Percentiles rank a stretch among this genome's conserved stretches.
Evolutionary conservation across 2,797 vertebrate genomes (phyloP).

Genomic region (Sandelia bainsii): DNA sequence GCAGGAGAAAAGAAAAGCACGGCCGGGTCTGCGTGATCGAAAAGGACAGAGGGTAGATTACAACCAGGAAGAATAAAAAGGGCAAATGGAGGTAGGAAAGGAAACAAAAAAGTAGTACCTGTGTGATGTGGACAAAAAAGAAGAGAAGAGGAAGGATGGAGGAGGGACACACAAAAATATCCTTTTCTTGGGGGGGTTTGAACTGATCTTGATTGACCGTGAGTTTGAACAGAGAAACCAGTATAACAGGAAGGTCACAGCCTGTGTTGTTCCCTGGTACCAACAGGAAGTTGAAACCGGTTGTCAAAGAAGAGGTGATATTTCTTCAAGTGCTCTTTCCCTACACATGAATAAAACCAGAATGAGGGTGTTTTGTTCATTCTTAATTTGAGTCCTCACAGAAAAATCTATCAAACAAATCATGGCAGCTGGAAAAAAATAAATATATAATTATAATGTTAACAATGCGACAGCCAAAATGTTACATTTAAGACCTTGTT

Average conservation of each 20-base stretch:
- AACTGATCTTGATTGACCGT: conserved; percentile 18
- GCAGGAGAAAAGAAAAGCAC: conserved; percentile 19
- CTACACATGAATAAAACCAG: too few relatives aligned
- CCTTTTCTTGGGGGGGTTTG: background rate
- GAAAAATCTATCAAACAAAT: background rate
- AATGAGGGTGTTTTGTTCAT: background rate
- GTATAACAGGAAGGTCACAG: conserved; percentile 46
- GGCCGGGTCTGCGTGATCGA: conserved; percentile 48
- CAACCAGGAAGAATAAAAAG: conserved; percentile 49
- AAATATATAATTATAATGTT: too few relatives aligned
- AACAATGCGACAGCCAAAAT: too few relatives aligned
- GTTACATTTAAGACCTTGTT: background rate
- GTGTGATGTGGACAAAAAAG: conserved; percentile 14
- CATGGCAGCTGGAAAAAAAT: background rate
- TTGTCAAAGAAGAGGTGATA: conserved; percentile 17
- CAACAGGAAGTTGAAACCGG: conserved; percentile 41
- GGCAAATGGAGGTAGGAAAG: conserved; percentile 54
- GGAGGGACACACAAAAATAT: conserved; percentile 1
- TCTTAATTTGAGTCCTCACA: background rate
- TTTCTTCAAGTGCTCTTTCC: conserved; percentile 2
- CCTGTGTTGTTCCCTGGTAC: conserved; percentile 8
- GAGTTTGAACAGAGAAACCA: conserved; percentile 36
- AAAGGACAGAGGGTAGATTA: conserved; percentile 35
- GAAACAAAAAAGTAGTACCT: too few relatives aligned
- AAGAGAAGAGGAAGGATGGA: background rate